Evolutionary conservation across 2,797 vertebrate genomes (phyloP).

Genomic region (Hybognathus amarus): DNA sequence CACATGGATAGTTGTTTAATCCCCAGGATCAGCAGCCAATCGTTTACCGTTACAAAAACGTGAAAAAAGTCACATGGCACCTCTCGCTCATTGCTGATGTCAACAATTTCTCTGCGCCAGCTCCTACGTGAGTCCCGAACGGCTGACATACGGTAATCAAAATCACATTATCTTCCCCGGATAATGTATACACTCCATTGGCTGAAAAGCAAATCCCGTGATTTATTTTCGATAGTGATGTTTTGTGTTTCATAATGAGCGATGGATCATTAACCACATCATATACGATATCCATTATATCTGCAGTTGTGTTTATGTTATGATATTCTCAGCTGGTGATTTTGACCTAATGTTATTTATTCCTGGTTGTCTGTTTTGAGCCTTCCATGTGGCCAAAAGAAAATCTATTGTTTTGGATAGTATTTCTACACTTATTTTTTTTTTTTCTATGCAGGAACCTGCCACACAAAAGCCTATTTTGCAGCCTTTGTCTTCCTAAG

Average conservation of each 20-base stretch:
- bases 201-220: constrained; percentile 30
- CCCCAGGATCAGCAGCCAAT: constrained; percentile 57
- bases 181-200: constrained; percentile 12
- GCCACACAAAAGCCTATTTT: constrained; percentile 50
- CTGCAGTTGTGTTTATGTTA: constrained; percentile 11
- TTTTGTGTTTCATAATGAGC: constrained; percentile 35
- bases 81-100: constrained; percentile 30
- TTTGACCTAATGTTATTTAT: constrained; percentile 1
- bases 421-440: neutral
- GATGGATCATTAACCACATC: constrained; percentile 45
- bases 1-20: constrained; percentile 44
- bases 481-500: constrained; percentile 52
- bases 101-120: constrained; percentile 43
- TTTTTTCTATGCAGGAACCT: constrained; percentile 17
- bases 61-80: neutral
- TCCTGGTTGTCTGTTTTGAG: neutral
- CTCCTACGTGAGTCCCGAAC: neutral
- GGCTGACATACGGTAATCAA: constrained; percentile 14
- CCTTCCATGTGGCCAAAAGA: neutral
- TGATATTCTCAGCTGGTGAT: neutral
- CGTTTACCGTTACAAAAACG: neutral
- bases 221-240: constrained; percentile 10
- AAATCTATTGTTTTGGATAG: constrained; percentile 9
- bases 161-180: constrained; percentile 35
- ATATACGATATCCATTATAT: constrained; percentile 16